Evolutionary conservation across 2,888 invertebrate species (phyloP).

Genomic region (Catocala fraxini): DNA sequence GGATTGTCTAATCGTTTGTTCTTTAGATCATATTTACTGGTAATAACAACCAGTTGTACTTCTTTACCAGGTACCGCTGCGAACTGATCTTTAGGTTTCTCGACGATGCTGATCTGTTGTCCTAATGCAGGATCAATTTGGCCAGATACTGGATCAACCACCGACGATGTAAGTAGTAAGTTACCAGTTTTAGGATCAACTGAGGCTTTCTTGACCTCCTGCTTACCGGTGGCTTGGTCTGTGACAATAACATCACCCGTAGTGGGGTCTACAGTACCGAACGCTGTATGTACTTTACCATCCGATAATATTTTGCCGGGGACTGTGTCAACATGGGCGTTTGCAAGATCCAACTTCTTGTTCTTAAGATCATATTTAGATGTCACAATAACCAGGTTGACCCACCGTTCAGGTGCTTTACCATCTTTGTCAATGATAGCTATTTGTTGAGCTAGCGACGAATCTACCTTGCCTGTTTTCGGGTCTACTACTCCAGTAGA

Average conservation of each 20-base stretch:
- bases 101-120: slow-evolving; percentile 74
- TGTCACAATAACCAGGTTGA: slow-evolving; percentile 82
- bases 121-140: slow-evolving; percentile 85
- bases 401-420: slow-evolving; percentile 70
- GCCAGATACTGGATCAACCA: slow-evolving; percentile 85
- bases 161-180: slow-evolving; percentile 82
- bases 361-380: slow-evolving; percentile 85
- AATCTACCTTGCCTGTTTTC: slow-evolving; percentile 86
- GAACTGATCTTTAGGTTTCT: slow-evolving; percentile 65
- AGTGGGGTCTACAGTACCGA: slow-evolving; percentile 85
- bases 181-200: slow-evolving; percentile 89
- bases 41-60: slow-evolving; percentile 79
- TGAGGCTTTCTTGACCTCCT: slow-evolving; percentile 87
- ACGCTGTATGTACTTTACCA: slow-evolving; percentile 85
- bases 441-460: slow-evolving; percentile 83
- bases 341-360: slow-evolving; percentile 77
- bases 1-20: slow-evolving; percentile 83
- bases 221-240: slow-evolving; percentile 88
- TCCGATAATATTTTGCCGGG: slow-evolving; percentile 71
- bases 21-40: slow-evolving; percentile 86
- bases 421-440: slow-evolving; percentile 76
- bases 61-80: slow-evolving; percentile 73
- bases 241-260: slow-evolving; percentile 85
- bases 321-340: slow-evolving; percentile 72
- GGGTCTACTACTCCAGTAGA: slow-evolving; percentile 87